Evolutionary conservation across 1,140 invertebrate genomes (phyloP).

Genomic region (Choristoneura fumiferana): DNA sequence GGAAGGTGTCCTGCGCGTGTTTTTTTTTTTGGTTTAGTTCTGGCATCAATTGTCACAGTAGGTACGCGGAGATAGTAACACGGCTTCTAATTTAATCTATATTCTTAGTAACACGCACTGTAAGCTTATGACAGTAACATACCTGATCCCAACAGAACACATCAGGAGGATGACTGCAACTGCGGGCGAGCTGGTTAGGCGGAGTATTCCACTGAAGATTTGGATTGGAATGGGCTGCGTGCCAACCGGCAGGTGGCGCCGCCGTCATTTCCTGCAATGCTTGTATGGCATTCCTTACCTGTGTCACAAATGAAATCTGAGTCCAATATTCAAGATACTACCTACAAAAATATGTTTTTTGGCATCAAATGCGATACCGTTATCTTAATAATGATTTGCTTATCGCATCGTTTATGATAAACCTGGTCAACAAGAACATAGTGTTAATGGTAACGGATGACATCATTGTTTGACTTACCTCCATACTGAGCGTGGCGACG

Average conservation of each 20-base stretch:
- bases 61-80: no score
- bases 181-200: conserved; percentile 81
- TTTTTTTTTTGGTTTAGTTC: no score
- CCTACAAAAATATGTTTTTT: neutral
- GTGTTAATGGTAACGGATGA: conserved; percentile 19
- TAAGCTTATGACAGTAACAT: neutral
- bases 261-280: conserved; percentile 88
- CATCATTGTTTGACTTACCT: conserved; percentile 78
- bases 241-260: conserved; percentile 79
- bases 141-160: conserved; percentile 86
- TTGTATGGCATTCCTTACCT: conserved; percentile 90
- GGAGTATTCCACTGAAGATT: conserved; percentile 80
- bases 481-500: conserved; percentile 89
- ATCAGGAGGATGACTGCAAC: conserved; percentile 89
- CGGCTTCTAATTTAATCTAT: no score
- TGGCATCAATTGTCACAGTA: no score
- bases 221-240: conserved; percentile 84
- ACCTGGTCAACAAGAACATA: conserved; percentile 4
- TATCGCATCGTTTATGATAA: conserved; percentile 18
- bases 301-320: conserved; percentile 17
- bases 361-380: neutral
- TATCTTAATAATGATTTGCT: conserved; percentile 8
- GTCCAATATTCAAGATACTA: no score
- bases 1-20: no score
- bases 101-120: no score